A percentile compares a stretch with the other conserved stretches of the same genome.
These are phyloP conservation scores for Coregonus sp. DNA, from an alignment of 2,797 vertebrate genomes.

Conservation along the genomic window DNA sequence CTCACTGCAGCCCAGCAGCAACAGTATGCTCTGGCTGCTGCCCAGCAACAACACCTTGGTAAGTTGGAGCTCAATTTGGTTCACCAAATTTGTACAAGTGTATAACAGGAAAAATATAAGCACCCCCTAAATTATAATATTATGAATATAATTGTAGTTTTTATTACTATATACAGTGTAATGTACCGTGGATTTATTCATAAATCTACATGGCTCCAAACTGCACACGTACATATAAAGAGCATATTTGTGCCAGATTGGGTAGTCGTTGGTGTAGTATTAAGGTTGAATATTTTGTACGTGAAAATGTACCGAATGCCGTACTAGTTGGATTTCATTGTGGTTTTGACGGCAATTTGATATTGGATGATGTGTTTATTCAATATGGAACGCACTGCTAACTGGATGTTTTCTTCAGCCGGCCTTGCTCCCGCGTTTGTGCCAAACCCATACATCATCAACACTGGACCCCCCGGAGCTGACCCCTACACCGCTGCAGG, in stretches of 20 bases:
- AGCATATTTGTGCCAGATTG: not conserved
- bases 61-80: slow-evolving; percentile 44
- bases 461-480: slow-evolving; percentile 90
- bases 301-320: not conserved
- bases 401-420: slow-evolving; percentile 62
- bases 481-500: slow-evolving; percentile 96
- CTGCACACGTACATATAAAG: too few species aligned
- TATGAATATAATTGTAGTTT: too few species aligned
- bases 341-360: slow-evolving; percentile 13
- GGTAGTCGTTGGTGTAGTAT: not conserved
- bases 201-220: too few species aligned
- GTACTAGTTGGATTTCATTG: not conserved
- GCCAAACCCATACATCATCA: slow-evolving; percentile 99
- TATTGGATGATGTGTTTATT: not conserved
- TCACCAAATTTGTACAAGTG: too few species aligned
- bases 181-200: too few species aligned
- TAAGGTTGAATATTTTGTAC: not conserved
- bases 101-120: too few species aligned
- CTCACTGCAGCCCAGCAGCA: slow-evolving; percentile 95
- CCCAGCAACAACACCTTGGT: slow-evolving; percentile 96
- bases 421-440: slow-evolving; percentile 98
- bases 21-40: slow-evolving; percentile 92
- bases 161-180: too few species aligned
- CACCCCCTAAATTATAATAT: too few species aligned
- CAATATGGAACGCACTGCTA: slow-evolving; percentile 17